A percentile compares a stretch with the other conserved stretches of the same genome.
phyloP scores from a whole-genome alignment of 2,113 vertebrate genomes.

The Pseudopodoces humilis region DNA sequence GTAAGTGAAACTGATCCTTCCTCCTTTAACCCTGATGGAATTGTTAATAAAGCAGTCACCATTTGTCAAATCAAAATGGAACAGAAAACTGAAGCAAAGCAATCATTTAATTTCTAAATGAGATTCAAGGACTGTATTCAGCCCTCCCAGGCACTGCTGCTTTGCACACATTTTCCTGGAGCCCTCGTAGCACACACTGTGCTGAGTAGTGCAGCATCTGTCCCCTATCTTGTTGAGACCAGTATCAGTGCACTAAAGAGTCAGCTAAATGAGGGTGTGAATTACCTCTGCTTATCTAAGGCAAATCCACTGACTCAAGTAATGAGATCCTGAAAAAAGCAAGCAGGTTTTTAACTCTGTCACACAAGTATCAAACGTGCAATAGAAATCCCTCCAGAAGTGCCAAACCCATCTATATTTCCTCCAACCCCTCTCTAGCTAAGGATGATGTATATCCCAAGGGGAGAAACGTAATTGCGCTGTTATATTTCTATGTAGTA shows the following conservation, averaged over 20 bases:
- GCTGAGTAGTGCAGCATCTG: background rate
- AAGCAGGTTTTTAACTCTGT: background rate
- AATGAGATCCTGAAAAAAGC: background rate
- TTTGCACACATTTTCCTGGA: background rate
- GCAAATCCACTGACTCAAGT: constrained; percentile 5
- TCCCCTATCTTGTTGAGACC: background rate
- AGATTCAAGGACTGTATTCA: background rate
- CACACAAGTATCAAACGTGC: background rate
- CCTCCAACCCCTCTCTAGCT: background rate
- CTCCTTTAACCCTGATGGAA: background rate
- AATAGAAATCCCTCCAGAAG: background rate
- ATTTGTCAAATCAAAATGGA: background rate
- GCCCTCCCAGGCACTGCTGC: background rate
- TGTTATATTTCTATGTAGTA: background rate
- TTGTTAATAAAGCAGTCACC: background rate
- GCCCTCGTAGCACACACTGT: background rate
- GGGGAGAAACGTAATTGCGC: background rate
- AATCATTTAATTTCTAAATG: background rate
- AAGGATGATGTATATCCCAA: background rate
- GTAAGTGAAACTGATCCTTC: background rate
- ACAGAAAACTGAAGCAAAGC: background rate
- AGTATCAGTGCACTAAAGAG: background rate
- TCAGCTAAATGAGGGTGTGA: constrained; percentile 26
- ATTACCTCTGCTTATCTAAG: background rate
- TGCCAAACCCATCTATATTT: background rate